Evolutionary conservation across 2,888 invertebrate species (phyloP).

Genomic region (Norana najaformis): DNA sequence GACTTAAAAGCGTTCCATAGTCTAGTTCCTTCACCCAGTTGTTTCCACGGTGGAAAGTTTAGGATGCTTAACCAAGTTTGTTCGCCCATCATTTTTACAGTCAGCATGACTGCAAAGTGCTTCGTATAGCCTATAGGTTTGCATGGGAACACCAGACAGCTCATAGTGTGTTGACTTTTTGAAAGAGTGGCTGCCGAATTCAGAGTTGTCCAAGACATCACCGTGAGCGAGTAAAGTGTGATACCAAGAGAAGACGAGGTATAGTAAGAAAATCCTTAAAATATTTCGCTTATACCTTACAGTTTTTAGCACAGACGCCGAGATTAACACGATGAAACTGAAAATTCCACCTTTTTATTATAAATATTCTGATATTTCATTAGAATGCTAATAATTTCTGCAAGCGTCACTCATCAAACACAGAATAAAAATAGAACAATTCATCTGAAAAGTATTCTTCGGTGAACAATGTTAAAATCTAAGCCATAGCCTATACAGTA

Average conservation of each 20-base stretch:
- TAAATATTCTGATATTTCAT: neutral
- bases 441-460: neutral
- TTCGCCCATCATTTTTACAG: neutral
- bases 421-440: neutral
- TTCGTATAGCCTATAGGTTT: neutral
- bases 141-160: neutral
- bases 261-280: neutral
- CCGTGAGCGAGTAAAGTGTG: neutral
- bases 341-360: neutral
- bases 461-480: neutral
- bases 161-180: neutral
- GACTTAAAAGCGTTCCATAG: no score
- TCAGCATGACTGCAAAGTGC: neutral
- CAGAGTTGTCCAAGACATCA: neutral
- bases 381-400: neutral
- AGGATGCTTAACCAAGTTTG: neutral
- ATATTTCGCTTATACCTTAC: no score
- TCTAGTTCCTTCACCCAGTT: neutral
- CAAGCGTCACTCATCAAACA: neutral
- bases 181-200: neutral
- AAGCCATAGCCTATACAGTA: no score
- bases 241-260: neutral
- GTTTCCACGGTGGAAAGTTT: neutral
- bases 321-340: neutral
- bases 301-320: neutral